These are phyloP conservation scores for Prunella fulvescens DNA, from an alignment of 2,113 vertebrate species.

Conservation along the genomic window DNA sequence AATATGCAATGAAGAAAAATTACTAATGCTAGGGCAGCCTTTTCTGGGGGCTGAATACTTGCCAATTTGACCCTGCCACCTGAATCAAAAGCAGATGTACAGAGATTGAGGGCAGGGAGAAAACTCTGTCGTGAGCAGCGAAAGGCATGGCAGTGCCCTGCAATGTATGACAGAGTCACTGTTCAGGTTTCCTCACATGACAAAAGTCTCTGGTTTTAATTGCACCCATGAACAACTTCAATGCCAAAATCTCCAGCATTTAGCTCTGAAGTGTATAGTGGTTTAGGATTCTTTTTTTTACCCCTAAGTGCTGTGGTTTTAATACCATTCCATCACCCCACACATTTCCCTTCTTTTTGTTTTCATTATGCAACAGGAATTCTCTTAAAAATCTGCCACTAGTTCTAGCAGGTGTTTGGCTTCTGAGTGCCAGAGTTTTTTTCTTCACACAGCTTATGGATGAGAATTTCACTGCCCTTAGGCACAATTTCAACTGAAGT, in stretches of 20 bases:
- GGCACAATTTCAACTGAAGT: slow-evolving; percentile 58
- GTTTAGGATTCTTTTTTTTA: neutral
- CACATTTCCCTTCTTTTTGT: slow-evolving; percentile 32
- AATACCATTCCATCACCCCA: slow-evolving; percentile 19
- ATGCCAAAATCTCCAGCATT: neutral
- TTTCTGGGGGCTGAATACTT: neutral
- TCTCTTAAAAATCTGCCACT: slow-evolving; percentile 33
- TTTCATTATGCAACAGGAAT: slow-evolving; percentile 61
- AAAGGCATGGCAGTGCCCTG: neutral
- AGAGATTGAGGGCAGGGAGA: neutral
- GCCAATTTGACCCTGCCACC: neutral
- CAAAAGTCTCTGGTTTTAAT: neutral
- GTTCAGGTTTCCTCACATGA: neutral
- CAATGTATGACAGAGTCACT: neutral
- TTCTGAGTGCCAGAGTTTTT: slow-evolving; percentile 19
- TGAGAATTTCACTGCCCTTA: slow-evolving; percentile 44
- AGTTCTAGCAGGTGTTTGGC: slow-evolving; percentile 63
- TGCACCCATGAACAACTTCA: neutral
- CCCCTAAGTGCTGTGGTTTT: neutral
- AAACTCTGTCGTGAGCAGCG: neutral
- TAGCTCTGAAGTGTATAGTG: neutral
- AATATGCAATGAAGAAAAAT: neutral
- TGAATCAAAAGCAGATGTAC: slow-evolving; percentile 21
- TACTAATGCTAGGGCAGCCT: neutral
- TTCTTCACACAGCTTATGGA: slow-evolving; percentile 1